Evolutionary conservation across 2,888 invertebrate species (phyloP).

Genomic region (Phaedon cochleariae): DNA sequence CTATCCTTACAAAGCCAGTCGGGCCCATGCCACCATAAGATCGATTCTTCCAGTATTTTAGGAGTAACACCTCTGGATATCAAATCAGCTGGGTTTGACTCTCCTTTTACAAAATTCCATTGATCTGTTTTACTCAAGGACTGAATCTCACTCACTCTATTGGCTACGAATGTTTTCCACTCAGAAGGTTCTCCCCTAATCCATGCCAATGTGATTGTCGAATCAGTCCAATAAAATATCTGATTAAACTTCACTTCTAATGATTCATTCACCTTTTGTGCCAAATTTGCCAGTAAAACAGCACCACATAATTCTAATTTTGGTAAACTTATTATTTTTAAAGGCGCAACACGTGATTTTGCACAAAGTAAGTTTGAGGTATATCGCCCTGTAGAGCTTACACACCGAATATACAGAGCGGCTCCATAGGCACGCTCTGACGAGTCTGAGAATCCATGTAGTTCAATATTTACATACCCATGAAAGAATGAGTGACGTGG

Average conservation of each 20-base stretch:
- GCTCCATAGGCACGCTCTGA: not conserved
- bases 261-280: too few species aligned
- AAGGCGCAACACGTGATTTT: not conserved
- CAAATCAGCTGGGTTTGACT: not conserved
- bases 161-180: too few species aligned
- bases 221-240: too few species aligned
- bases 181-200: too few species aligned
- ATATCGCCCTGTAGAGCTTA: not conserved
- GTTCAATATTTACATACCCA: not conserved
- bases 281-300: too few species aligned
- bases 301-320: too few species aligned
- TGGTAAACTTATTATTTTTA: too few species aligned
- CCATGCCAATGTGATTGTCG: too few species aligned
- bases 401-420: not conserved
- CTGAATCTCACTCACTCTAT: not conserved
- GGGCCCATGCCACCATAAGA: not conserved
- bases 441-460: not conserved
- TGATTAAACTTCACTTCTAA: too few species aligned
- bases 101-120: not conserved
- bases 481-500: too few species aligned
- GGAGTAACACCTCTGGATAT: not conserved
- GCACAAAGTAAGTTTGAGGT: not conserved
- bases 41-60: not conserved
- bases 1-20: not conserved
- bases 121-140: not conserved